Conservation (phyloP, 30 jellyfish, hydroid and myxozoan species). For the Turritopsis dohrnii region DNA sequence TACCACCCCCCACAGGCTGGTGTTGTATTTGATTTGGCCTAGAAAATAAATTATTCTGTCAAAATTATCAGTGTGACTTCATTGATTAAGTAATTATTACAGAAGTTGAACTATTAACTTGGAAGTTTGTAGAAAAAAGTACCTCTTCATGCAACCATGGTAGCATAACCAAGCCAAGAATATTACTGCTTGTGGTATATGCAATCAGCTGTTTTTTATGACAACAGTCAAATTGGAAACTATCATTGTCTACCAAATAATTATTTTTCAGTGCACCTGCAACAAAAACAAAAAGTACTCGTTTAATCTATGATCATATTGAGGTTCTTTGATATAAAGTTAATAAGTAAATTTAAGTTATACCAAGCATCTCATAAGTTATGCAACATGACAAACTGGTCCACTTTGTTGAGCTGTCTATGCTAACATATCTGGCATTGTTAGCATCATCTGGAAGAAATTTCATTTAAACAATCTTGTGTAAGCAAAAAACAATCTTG, state of each 20-base stretch:
- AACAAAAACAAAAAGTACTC: too few relatives aligned
- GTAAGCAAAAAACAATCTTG: too few relatives aligned
- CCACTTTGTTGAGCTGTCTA: background rate
- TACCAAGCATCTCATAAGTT: constrained; percentile 17
- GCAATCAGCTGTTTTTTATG: background rate
- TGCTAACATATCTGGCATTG: background rate
- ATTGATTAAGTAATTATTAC: too few relatives aligned
- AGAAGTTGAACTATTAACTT: background rate
- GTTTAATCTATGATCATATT: too few relatives aligned
- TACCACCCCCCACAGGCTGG: background rate
- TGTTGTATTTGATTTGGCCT: background rate
- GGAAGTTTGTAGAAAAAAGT: background rate
- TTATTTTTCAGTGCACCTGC: background rate
- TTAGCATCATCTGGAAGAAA: background rate
- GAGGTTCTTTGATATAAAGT: background rate
- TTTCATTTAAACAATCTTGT: too few relatives aligned
- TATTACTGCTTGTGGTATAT: background rate
- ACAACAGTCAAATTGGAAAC: background rate
- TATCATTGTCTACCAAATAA: background rate
- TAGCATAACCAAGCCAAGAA: background rate
- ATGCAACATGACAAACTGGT: background rate
- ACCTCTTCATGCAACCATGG: background rate
- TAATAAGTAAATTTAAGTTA: background rate
- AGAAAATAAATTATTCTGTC: too few relatives aligned
- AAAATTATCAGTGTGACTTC: too few relatives aligned